Base-by-base conservation (phyloP, 1,140 invertebrate species). In the Meteorus sp. region DNA sequence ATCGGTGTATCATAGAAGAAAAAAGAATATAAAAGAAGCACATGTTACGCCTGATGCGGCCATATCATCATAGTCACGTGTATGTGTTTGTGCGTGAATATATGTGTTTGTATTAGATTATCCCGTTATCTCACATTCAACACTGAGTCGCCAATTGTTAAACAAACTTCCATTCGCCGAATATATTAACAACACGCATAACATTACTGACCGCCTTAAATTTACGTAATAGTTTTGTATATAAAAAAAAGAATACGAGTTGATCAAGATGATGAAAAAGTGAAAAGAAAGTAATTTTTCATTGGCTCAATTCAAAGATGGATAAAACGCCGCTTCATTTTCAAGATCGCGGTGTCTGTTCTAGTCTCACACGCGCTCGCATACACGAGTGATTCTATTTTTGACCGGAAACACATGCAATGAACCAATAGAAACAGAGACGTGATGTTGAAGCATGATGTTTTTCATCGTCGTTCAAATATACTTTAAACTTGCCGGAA, bases 371-470 rank as follows among this genome's bases (percentile, higher is more conserved):
- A 7, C 29, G 6, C 29, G 29, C 6, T 7, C 37, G 25, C 22
- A 20, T 39, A 27, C 44, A 19, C n/a, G 27, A 53, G 27, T 22
- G 33, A 53, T 17, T 55, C 37, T 43, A 55, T 55, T 55, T 43
- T 55, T 37, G 37, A 43, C 39, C 39, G 37, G 37, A 55, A 55
- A 55, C 52, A 41, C 51, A 55, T 55, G 39, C 22, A 43, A 15
- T 11, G 5, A n/a, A 5, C 23, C 15, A 11, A 55, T 27, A 13
- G 2, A 33, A 31, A 39, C 31, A 20, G 3, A 45, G 15, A n/a
- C 9, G 4, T 13, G 8, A 22, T 29, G 11, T 27, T 48, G 17
- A 27, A 27, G n/a, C n/a, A n/a, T n/a, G n/a, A n/a, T n/a, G n/a
- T 37, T 5, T 45, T 19, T 45, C 17, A 39, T 45, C 29, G 11